Base-by-base conservation (phyloP, 2,113 vertebrate genomes). In the Siphamia tubifer region DNA sequence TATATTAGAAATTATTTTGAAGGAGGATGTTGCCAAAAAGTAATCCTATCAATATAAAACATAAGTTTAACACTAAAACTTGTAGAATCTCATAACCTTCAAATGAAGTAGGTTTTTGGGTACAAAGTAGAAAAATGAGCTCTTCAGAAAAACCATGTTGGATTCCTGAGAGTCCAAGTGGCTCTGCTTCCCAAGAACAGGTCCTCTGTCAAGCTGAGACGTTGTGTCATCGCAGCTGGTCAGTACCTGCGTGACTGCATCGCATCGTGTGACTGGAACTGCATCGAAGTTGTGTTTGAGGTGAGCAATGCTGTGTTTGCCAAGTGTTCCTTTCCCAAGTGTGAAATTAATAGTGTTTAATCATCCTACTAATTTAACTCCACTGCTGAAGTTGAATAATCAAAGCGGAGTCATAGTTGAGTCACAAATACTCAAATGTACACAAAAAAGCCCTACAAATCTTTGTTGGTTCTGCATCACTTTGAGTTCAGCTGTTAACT, bases 1-100 rank as follows among this genome's bases (percentile, higher is more conserved):
- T 76, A 77, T 70, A 62, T 55, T 66, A 63, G 68, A 48, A 66
- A 72, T 36, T 48, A 83, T 78, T 78, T 49, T 68, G 38, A 27
- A 66, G 24, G 35, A 68, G 43, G 70, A 79, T 45, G 32, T 85
- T 87, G 58, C 45, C 66, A 77, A 81, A 75, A 80, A 43, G n/a
- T 10, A 28, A 62, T 68, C 9, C 8, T 32, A 45, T 74, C 31
- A 24, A 32, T 32, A 47, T 45, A 34, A 47, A 53, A 68, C 19
- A n/a, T n/a, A n/a, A n/a, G n/a, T n/a, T n/a, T n/a, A n/a, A n/a
- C n/a, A 45, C 3, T 30, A 4, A 9, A 35, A 2, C 16, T n/a
- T 40, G 44, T 54, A 36, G 19, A 6, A 16, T 8, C 7, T 2
- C 4, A 7, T n/a, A 42, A 49, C 8, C 23, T 13, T 38, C 15